Evolutionary conservation across 2,888 invertebrate species (phyloP).

Genomic region (Byasa hedistus): DNA sequence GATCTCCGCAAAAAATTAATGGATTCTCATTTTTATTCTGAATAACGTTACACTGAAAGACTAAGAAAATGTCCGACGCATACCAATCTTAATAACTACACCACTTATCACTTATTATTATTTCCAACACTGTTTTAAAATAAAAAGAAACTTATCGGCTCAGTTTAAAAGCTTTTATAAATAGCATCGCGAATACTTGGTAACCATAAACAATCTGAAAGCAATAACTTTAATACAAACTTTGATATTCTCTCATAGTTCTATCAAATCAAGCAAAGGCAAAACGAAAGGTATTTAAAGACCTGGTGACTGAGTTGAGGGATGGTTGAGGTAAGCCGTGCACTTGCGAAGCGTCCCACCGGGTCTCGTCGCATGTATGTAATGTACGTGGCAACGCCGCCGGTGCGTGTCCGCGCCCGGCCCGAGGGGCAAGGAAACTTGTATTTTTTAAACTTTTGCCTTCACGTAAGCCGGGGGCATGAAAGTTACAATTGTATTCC

Average conservation of each 20-base stretch:
- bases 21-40: slow-evolving; percentile 71
- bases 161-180: too few relatives aligned
- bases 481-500: slow-evolving; percentile 79
- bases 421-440: slow-evolving; percentile 59
- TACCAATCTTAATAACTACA: slow-evolving; percentile 50
- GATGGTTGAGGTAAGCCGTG: slow-evolving; percentile 35
- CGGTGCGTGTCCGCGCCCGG: slow-evolving; percentile 40
- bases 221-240: slow-evolving; percentile 1
- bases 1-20: slow-evolving; percentile 65
- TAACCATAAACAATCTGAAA: too few relatives aligned
- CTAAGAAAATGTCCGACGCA: slow-evolving; percentile 53
- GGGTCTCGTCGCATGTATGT: slow-evolving; percentile 37
- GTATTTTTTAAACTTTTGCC: slow-evolving; percentile 79
- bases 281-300: slow-evolving; percentile 3
- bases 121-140: background rate
- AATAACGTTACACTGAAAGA: slow-evolving; percentile 56
- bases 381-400: slow-evolving; percentile 58
- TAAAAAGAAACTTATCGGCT: background rate
- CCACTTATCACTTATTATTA: slow-evolving; percentile 5
- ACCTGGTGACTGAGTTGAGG: slow-evolving; percentile 32
- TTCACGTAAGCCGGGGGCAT: slow-evolving; percentile 66
- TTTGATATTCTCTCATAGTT: background rate
- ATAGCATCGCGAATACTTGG: too few relatives aligned
- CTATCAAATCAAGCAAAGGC: background rate
- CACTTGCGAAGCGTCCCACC: slow-evolving; percentile 39